Base-by-base conservation (phyloP, 23 tunicate species). In the Diplosoma virens region DNA sequence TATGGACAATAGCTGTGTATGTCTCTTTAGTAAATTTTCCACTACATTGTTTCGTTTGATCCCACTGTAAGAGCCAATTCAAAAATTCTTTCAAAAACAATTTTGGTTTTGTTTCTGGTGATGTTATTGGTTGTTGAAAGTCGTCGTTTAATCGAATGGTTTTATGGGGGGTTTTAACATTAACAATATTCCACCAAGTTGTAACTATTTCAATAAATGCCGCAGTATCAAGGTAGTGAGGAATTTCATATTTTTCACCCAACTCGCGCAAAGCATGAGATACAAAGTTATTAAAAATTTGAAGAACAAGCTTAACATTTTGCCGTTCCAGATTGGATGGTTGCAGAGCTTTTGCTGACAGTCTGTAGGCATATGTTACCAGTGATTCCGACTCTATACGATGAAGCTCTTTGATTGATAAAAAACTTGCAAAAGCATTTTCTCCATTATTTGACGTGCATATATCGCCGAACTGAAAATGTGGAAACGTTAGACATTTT, bases 241-340 rank as follows among this genome's bases (percentile, higher is more conserved):
- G 63, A 20, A 55, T 55, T 55, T 4, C 24, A 16, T 14, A 55
- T 7, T 28, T 63, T 26, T 28, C 35, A 6, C 33, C 70, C 36
- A 25, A 30, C 35, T 63, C 16, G 9, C 4, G 70, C 70, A 63
- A 6, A 30, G 36, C 70, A 6, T 63, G 70, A 7, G 36, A 27
- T 6, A 63, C 70, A 63, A 25, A 28, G 29, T 63, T 36, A 28
- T 63, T 28, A 30, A 63, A 63, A 27, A 63, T 63, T 30, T 28
- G 70, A 25, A 63, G 70, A 11, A 63, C 70, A 7, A 63, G 36
- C 36, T 20, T 6, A 63, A 63, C 70, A 28, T 63, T 63, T 63
- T 63, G 70, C 20, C 70, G 70, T 30, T 63, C 70, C 35, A 63
- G 20, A 30, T 63, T 63, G 4, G 70, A 27, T 30, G 70, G 70